These are phyloP conservation scores for Tuta absoluta DNA, from an alignment of 2,888 invertebrate species.

Conservation along the genomic window DNA sequence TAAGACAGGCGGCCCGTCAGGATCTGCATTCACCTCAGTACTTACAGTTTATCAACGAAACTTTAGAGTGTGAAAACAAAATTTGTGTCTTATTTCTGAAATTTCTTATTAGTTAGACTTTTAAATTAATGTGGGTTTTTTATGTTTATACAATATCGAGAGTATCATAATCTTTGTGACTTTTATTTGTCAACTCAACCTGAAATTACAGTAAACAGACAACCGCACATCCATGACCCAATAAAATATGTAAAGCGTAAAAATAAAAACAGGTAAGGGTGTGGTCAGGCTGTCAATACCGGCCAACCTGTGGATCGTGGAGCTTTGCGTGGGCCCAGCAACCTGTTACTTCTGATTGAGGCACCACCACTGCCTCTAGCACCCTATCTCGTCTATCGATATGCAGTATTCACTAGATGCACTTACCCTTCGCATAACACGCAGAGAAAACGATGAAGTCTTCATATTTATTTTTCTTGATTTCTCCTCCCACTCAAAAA, in stretches of 20 bases:
- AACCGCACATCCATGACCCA: background rate
- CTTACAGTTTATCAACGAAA: too few relatives aligned
- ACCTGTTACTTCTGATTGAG: constrained; percentile 52
- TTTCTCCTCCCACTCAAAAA: constrained; percentile 45
- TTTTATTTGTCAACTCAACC: background rate
- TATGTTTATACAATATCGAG: background rate
- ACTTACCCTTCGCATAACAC: constrained; percentile 90
- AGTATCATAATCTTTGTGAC: background rate
- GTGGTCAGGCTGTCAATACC: constrained; percentile 59
- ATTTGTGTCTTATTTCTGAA: too few relatives aligned
- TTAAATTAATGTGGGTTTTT: background rate
- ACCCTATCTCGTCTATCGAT: background rate
- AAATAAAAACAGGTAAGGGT: constrained; percentile 48
- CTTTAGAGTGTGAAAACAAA: too few relatives aligned
- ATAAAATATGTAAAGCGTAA: constrained; percentile 1
- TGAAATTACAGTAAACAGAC: background rate
- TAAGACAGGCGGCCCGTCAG: too few relatives aligned
- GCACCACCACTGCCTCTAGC: background rate
- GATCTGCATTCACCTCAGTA: too few relatives aligned
- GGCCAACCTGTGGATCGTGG: constrained; percentile 64
- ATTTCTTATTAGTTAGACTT: background rate
- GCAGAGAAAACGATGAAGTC: constrained; percentile 88
- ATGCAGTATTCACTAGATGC: background rate
- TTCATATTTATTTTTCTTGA: constrained; percentile 83
- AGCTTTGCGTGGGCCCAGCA: constrained; percentile 37